phyloP scores from a whole-genome alignment of 2,797 vertebrate species.

The Alca torda region DNA sequence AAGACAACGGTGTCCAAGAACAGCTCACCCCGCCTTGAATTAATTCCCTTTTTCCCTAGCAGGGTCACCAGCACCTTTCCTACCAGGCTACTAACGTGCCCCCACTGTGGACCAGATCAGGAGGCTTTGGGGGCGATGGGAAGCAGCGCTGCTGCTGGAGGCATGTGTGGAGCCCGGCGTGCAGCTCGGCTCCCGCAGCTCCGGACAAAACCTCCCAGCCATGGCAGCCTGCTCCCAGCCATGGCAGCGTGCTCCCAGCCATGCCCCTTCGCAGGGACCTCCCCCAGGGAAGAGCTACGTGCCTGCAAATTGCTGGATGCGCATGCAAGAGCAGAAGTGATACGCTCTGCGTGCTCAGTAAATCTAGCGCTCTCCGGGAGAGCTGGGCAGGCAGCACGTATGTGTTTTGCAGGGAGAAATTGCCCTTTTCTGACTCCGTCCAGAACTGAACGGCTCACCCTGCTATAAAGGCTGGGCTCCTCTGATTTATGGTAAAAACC shows the following conservation, averaged over 20 bases:
- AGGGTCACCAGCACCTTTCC: not conserved
- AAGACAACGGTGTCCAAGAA: too few relatives aligned
- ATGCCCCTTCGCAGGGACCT: accelerated
- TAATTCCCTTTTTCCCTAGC: not conserved
- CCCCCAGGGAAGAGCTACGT: accelerated
- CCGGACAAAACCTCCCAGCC: accelerated
- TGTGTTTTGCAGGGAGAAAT: not conserved
- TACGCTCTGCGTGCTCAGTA: not conserved
- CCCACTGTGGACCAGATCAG: too few relatives aligned
- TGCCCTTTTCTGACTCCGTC: not conserved
- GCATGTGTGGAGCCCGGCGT: accelerated
- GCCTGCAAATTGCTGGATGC: not conserved
- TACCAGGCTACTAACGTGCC: not conserved
- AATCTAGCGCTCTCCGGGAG: not conserved
- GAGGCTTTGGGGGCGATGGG: not conserved
- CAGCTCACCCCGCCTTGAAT: not conserved
- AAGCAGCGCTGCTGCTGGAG: not conserved
- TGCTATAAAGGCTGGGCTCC: not conserved
- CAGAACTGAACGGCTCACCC: accelerated
- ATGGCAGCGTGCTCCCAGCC: not conserved
- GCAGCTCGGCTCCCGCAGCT: not conserved
- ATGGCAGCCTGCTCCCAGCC: not conserved
- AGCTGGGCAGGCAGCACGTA: not conserved
- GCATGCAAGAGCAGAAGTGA: not conserved
- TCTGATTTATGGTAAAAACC: not conserved